phyloP scores from a whole-genome alignment of 2,113 vertebrate genomes.

The Danio rerio region DNA sequence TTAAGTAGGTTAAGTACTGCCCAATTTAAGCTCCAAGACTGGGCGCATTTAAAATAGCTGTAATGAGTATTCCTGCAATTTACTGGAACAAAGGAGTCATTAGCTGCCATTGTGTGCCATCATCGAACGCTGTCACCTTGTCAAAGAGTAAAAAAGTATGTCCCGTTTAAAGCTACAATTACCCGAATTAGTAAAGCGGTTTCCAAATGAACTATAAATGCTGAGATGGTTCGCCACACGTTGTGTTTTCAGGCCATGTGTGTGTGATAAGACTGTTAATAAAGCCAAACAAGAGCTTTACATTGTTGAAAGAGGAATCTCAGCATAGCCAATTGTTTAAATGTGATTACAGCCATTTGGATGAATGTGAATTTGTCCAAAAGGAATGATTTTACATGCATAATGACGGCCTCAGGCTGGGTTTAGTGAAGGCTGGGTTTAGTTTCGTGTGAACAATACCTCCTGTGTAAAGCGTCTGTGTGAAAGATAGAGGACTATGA shows the following conservation, averaged over 20 bases:
- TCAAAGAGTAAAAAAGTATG: conserved; percentile 35
- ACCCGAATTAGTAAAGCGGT: not conserved
- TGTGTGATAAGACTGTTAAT: conserved; percentile 23
- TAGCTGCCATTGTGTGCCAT: conserved; percentile 54
- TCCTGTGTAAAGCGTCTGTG: not conserved
- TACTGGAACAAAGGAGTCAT: conserved; percentile 62
- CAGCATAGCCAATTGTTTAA: conserved; percentile 53
- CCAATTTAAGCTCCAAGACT: conserved; percentile 50
- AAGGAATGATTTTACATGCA: conserved; percentile 57
- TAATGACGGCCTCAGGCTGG: conserved; percentile 50
- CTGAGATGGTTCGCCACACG: not conserved
- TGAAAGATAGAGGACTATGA: conserved; percentile 3
- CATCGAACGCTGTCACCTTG: conserved; percentile 47
- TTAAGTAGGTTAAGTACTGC: conserved; percentile 58
- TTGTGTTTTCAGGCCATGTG: conserved; percentile 37
- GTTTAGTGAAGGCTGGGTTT: conserved; percentile 7
- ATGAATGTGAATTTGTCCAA: conserved; percentile 47
- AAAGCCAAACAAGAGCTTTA: conserved; percentile 50
- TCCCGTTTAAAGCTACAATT: conserved; percentile 46
- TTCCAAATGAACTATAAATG: conserved; percentile 26
- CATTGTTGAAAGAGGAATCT: conserved; percentile 35
- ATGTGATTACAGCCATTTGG: conserved; percentile 54
- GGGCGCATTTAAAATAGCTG: conserved; percentile 57
- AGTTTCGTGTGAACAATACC: conserved; percentile 6
- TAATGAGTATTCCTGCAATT: conserved; percentile 56